A percentile compares a stretch with the other conserved stretches of the same genome.
These are phyloP conservation scores for Lypha dubia DNA, from an alignment of 2,888 invertebrate genomes.

Conservation along the genomic window DNA sequence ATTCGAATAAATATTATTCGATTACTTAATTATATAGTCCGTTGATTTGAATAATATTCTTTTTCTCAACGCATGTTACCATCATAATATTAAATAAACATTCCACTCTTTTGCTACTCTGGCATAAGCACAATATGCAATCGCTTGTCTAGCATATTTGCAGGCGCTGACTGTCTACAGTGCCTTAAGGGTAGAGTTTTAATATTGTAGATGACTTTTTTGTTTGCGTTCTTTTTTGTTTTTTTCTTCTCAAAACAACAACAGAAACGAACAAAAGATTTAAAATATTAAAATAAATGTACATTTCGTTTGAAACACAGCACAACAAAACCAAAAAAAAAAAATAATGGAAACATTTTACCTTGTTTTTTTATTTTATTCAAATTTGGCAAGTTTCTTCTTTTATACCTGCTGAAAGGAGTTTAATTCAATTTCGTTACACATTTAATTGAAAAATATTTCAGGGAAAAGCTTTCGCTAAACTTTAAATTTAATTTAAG, in stretches of 20 bases:
- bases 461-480: neutral
- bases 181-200: conserved; percentile 56
- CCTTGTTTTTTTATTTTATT: conserved; percentile 34
- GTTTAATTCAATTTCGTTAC: conserved; percentile 42
- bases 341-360: neutral
- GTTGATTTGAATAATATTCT: too few species aligned
- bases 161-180: conserved; percentile 61
- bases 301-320: conserved; percentile 11
- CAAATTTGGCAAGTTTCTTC: conserved; percentile 44
- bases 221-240: neutral
- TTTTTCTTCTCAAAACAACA: neutral
- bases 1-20: neutral
- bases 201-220: conserved; percentile 55
- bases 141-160: conserved; percentile 58
- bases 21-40: neutral
- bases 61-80: too few species aligned
- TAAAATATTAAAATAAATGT: conserved; percentile 54
- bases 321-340: conserved; percentile 12
- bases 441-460: conserved; percentile 47
- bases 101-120: conserved; percentile 3
- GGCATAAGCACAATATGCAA: conserved; percentile 7
- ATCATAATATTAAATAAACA: neutral
- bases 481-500: conserved; percentile 37
- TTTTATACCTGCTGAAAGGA: conserved; percentile 38
- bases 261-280: conserved; percentile 23